Evolutionary conservation across 2,888 invertebrate species (phyloP).

Genomic region (Dynastes maya): DNA sequence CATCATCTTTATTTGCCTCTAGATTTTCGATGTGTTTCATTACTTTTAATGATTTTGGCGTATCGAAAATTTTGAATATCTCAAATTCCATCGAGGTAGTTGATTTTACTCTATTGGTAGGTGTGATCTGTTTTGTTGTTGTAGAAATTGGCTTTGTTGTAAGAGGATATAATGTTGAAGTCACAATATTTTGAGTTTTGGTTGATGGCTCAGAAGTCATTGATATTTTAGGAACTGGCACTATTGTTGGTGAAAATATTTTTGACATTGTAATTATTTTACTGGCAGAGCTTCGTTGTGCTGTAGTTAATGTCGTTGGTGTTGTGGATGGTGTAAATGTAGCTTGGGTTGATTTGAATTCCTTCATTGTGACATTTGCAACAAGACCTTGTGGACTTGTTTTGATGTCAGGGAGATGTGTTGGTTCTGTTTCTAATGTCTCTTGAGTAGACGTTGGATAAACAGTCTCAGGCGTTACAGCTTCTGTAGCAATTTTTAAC

Average conservation of each 20-base stretch:
- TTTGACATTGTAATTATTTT: not conserved
- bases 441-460: not conserved
- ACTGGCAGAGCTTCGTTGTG: not conserved
- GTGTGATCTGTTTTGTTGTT: not conserved
- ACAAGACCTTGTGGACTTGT: not conserved
- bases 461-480: not conserved
- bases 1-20: not conserved
- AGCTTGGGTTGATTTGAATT: not conserved
- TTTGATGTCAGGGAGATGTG: not conserved
- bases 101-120: not conserved
- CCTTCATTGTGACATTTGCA: not conserved
- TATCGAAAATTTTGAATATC: slow-evolving; percentile 19
- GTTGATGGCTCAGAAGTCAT: not conserved
- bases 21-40: not conserved
- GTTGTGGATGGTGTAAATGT: not conserved
- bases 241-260: not conserved
- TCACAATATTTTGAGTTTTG: not conserved
- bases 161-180: not conserved
- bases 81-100: not conserved
- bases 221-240: not conserved
- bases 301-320: not conserved
- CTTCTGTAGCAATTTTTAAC: not conserved
- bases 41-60: not conserved
- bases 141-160: not conserved
- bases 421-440: not conserved